Base-by-base conservation (phyloP, 2,113 vertebrate species). In the Cololabis saira region DNA sequence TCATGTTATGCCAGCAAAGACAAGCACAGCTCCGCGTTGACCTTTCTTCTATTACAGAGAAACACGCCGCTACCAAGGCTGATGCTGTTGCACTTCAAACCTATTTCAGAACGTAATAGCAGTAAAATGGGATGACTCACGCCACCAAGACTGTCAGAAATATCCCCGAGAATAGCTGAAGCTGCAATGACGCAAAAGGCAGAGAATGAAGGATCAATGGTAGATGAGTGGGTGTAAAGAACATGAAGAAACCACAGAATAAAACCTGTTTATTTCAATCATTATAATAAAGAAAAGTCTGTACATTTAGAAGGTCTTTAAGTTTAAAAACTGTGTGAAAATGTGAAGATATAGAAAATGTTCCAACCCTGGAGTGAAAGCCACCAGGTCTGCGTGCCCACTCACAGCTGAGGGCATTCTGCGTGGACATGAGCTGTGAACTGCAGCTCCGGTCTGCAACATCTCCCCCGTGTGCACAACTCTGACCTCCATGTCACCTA, bases 71-170 rank as follows among this genome's bases (percentile, higher is more conserved):
- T 70, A 71, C 49, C 44, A 3, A 56, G 53, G 59, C 49, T 22
- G 49, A 70, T 22, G 71, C 76, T 67, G 73, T 71, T n/a, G 49
- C 76, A 61, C 70, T 82, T 81, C 65, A 82, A 49, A 72, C 62
- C 71, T 79, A 84, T 81, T 89, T 78, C 61, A 61, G 61, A 60
- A 70, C 50, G 17, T 71, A 80, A 81, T 21, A 72, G 71, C 70
- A 49, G 61, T 37, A 41, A 76, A 76, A 71, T 55, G 48, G 37
- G 60, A 78, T 87, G 78, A 83, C 49, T 85, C 84, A 87, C 5
- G 22, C 42, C 50, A 47, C 67, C 72, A 67, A 81, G 76, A 41
- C 52, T 22, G 24, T 82, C 77, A 73, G 80, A 86, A 76, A 81
- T 56, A 78, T 75, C 61, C 56, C 24, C n/a, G 64, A 74, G 64